Base-by-base conservation (phyloP, 2,113 vertebrate species). In the Periophthalmodon schlosseri region DNA sequence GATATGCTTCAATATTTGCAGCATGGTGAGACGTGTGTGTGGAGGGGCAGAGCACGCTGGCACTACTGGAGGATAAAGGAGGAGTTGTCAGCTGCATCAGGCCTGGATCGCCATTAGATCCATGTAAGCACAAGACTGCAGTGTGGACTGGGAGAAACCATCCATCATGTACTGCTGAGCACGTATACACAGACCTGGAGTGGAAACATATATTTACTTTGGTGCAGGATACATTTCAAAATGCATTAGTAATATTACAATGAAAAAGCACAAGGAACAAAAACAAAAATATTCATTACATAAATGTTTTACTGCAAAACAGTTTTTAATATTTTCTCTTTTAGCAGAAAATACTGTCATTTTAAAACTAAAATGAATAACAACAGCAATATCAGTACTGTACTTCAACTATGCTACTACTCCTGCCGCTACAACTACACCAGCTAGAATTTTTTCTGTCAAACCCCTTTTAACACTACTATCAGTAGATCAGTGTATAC, bases 101-200 rank as follows among this genome's bases (percentile, higher is more conserved):
- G 73, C 73, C 54, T 0, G 69, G 86, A 83, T 83, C 86, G 82
- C 85, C 82, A 87, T 73, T 71, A 79, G 75, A 79, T 82, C 14
- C 57, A n/a, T 71, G 79, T 84, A 87, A 85, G 90, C 86, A 89
- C 73, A 77, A 71, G 44, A 54, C 70, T 75, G 74, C 72, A 78
- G 70, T 33, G 75, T 50, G 70, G 65, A 58, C 36, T 0, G 34
- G 70, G 69, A 52, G 85, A 65, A 86, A 87, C 79, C 52, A 80
- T 77, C 72, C 64, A 69, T 87, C 86, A 84, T 70, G 56, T 66
- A 61, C 67, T 73, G 79, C 80, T 49, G 11, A 14, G 13, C 0
- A 66, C 84, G 85, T 84, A 86, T 82, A 64, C 60, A 86, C 50
- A n/a, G 23, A 14, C 16, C 47, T 39, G 8, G 9, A 44, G 39